Evolutionary conservation across 2,113 vertebrate species (phyloP).

Genomic region (Noturus placidus): DNA sequence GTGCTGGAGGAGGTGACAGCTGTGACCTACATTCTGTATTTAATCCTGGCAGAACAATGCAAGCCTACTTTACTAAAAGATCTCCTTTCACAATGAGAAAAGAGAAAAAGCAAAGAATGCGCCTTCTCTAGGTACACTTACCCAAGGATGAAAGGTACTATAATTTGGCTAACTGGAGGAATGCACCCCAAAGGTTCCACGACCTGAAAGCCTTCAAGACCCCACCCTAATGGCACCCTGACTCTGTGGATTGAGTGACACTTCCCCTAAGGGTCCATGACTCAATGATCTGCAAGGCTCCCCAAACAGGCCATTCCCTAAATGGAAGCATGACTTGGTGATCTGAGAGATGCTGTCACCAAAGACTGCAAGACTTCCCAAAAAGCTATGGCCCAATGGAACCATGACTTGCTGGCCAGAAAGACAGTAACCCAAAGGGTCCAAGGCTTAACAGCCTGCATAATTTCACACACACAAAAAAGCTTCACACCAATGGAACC

Average conservation of each 20-base stretch:
- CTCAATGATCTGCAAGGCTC: background rate
- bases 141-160: slow-evolving; percentile 3
- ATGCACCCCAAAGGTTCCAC: background rate
- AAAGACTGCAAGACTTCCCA: background rate
- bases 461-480: background rate
- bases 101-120: background rate
- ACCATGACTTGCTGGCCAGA: background rate
- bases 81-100: slow-evolving; percentile 32
- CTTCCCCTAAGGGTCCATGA: background rate
- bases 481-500: background rate
- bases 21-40: slow-evolving; percentile 51
- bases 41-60: slow-evolving; percentile 45
- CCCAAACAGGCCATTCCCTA: background rate
- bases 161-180: background rate
- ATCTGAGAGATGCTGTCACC: background rate
- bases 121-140: slow-evolving; percentile 13
- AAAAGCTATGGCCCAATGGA: background rate
- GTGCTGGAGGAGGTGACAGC: slow-evolving; percentile 34
- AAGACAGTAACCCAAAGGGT: background rate
- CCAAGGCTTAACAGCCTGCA: background rate
- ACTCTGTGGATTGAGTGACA: background rate
- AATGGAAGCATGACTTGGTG: background rate
- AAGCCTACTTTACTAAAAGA: slow-evolving; percentile 37
- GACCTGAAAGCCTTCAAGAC: background rate
- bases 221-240: background rate